Conservation (phyloP, 2,113 vertebrate genomes). For the Meriones unguiculatus region DNA sequence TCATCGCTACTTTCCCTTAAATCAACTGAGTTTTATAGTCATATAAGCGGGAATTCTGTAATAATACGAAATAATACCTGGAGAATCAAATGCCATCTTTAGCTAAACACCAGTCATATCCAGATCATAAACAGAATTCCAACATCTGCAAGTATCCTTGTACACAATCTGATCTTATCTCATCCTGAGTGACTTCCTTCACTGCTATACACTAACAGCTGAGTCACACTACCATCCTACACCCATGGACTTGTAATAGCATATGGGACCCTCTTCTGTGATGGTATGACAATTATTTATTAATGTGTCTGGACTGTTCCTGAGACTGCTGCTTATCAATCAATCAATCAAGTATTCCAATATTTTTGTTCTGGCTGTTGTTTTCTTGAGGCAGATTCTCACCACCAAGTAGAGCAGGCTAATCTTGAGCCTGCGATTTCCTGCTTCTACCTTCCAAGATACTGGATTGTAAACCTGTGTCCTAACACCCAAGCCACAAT, state of each 20-base stretch:
- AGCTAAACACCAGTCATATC: background rate
- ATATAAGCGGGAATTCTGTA: background rate
- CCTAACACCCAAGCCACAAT: background rate
- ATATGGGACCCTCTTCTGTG: fast-evolving
- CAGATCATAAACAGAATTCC: background rate
- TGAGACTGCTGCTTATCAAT: background rate
- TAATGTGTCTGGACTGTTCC: background rate
- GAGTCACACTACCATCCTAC: background rate
- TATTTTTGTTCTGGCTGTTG: background rate
- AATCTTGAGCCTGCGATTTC: background rate
- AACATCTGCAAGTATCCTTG: background rate
- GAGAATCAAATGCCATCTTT: background rate
- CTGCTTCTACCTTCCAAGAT: background rate
- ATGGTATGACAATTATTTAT: background rate
- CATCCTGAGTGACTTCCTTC: background rate
- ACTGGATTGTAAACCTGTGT: background rate
- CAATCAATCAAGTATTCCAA: background rate
- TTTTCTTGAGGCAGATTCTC: background rate
- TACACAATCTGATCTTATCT: background rate
- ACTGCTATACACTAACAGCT: background rate
- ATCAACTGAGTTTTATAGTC: background rate
- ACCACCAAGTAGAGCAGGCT: background rate
- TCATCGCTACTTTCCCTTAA: background rate
- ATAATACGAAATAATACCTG: background rate
- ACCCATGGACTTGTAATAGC: background rate